phyloP scores from a whole-genome alignment of 1,140 invertebrate species.

The Drosophila seguyi region DNA sequence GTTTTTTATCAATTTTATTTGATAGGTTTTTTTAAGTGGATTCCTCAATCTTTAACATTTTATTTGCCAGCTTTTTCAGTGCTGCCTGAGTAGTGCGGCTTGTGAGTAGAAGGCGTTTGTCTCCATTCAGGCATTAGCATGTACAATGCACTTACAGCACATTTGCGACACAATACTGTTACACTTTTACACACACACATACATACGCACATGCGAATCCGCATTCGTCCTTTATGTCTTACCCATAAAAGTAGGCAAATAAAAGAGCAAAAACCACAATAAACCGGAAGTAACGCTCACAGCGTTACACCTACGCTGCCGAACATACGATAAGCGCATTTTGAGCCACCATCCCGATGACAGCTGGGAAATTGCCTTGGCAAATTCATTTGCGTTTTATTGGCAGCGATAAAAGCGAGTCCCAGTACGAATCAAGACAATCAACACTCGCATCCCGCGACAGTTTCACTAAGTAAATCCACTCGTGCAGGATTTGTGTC shows the following conservation, averaged over 20 bases:
- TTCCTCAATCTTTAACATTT: neutral
- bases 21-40: neutral
- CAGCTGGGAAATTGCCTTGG: slow-evolving; percentile 49
- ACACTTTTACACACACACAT: slow-evolving; percentile 6
- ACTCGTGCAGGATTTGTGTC: slow-evolving; percentile 7
- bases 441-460: slow-evolving; percentile 13
- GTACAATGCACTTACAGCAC: slow-evolving; percentile 69
- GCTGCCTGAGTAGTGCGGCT: slow-evolving; percentile 29
- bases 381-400: slow-evolving; percentile 75
- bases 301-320: slow-evolving; percentile 30
- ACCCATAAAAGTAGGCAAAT: slow-evolving; percentile 76
- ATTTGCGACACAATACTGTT: slow-evolving; percentile 57
- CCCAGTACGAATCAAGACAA: slow-evolving; percentile 36
- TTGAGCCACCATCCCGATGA: slow-evolving; percentile 41
- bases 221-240: slow-evolving; percentile 59
- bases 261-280: slow-evolving; percentile 73
- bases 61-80: slow-evolving; percentile 2
- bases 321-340: slow-evolving; percentile 64
- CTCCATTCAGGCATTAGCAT: slow-evolving; percentile 67
- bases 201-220: slow-evolving; percentile 6
- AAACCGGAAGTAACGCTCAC: slow-evolving; percentile 64
- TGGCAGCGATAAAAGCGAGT: slow-evolving; percentile 53
- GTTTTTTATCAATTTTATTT: neutral
- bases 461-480: slow-evolving; percentile 18
- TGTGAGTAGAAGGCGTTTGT: slow-evolving; percentile 39